Evolutionary conservation across 2,113 vertebrate genomes (phyloP), one percentile per base, ranked within the genome.

Genomic region (Sturnira hondurensis): DNA sequence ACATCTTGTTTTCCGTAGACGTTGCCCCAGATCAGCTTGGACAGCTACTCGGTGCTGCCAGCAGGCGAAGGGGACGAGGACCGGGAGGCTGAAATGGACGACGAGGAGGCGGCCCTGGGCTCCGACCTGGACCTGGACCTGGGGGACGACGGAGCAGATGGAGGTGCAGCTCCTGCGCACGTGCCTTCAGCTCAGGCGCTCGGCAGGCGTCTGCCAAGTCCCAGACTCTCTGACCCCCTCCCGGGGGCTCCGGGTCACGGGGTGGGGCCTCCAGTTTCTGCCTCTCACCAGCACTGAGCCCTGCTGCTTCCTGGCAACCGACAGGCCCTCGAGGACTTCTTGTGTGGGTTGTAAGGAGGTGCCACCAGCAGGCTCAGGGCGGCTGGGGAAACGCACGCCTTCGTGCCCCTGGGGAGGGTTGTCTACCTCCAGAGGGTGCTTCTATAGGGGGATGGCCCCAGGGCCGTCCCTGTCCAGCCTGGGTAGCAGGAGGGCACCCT

Each of bases 41-140:
- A 99, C 96, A 99, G 94, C 96, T 99, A 99, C 97, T 99, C 99
- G 0, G 98, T 99, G 24, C 93, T 99, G 90, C 99, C 99, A 0
- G 97, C 98, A 47, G 99, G 99, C 20, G 99, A 99, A 97, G 99
- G 98, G 0, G 99, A 99, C 20, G 99, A 99, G 96, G 99, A 99
- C 97, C 97, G 99, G 76, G 99, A 99, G 16, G 98, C 99, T 0
- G 99, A 98, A 16, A 98, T 98, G 47, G 98, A 98, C 0, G 99
- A 99, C 0, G 99, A 99, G 5, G 99, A 99, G 67, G 99, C 97
- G 15, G 95, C 97, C 20, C 94, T 97, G 89, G 99, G 98, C 63
- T 99, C 99, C 0, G 99, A 99, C 96, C 96, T 98, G 1, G 99
- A 99, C 89, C 97, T 99, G 54, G 99, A 99, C 84, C 96, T 99